Percentiles rank a stretch among this genome's conserved stretches.
These are phyloP conservation scores for Rissa tridactyla DNA, from an alignment of 2,113 vertebrate genomes.

Conservation along the genomic window DNA sequence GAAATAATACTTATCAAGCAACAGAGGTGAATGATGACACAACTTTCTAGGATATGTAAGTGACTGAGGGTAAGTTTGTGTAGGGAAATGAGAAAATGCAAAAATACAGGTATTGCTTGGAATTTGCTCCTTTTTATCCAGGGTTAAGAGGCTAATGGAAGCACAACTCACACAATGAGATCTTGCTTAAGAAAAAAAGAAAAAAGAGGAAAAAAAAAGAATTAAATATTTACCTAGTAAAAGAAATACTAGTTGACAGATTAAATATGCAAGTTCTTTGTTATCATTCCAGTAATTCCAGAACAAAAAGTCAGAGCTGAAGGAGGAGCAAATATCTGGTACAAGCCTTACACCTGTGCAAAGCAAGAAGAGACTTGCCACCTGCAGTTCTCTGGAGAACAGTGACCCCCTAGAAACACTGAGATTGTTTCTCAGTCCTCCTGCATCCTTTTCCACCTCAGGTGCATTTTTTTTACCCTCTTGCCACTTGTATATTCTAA, in stretches of 20 bases:
- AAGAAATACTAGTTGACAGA: neutral
- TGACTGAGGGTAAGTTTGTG: neutral
- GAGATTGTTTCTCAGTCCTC: neutral
- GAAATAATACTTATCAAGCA: neutral
- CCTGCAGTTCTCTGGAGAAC: neutral
- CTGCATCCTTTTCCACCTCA: neutral
- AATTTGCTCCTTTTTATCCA: conserved; percentile 35
- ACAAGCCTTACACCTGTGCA: conserved; percentile 25
- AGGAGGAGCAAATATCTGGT: neutral
- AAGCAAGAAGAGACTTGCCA: neutral
- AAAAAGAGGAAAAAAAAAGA: neutral
- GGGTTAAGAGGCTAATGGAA: conserved; percentile 31
- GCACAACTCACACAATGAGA: neutral
- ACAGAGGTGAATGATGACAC: neutral
- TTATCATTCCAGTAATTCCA: conserved; percentile 49
- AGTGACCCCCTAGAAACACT: neutral
- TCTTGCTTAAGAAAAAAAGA: neutral
- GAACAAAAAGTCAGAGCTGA: neutral
- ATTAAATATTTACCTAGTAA: conserved; percentile 44
- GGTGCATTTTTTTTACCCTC: neutral
- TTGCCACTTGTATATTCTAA: neutral
- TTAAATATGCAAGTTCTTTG: conserved; percentile 28
- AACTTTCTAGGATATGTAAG: neutral
- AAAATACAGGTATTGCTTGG: conserved; percentile 28
- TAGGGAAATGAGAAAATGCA: conserved; percentile 50